These are phyloP conservation scores for Vanessa atalanta DNA, from an alignment of 1,140 invertebrate genomes.

Conservation along the genomic window DNA sequence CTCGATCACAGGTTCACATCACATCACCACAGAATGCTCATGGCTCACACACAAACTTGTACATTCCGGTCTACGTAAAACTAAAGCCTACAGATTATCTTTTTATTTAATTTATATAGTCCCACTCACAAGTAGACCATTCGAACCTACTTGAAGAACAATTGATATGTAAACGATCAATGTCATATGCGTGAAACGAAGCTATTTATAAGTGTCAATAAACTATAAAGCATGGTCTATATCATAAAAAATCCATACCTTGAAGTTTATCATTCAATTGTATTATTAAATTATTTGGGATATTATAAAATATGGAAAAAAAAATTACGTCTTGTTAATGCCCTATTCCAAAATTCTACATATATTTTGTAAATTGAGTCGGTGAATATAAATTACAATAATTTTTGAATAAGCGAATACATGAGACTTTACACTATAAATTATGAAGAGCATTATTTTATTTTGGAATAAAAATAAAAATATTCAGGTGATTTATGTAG, in stretches of 20 bases:
- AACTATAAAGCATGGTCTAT: conserved; percentile 18
- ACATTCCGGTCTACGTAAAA: conserved; percentile 53
- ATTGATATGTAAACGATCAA: not conserved
- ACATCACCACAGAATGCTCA: conserved; percentile 49
- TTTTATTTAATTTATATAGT: not conserved
- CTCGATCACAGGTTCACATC: conserved; percentile 63
- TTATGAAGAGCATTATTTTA: too few relatives aligned
- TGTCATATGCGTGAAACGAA: conserved; percentile 21
- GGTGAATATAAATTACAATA: too few relatives aligned
- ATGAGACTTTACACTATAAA: too few relatives aligned
- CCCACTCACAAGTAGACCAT: not conserved
- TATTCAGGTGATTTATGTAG: too few relatives aligned
- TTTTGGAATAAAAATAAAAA: too few relatives aligned
- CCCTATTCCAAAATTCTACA: too few relatives aligned
- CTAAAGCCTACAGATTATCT: not conserved
- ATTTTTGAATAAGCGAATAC: too few relatives aligned
- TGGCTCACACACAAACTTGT: conserved; percentile 58
- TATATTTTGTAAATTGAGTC: too few relatives aligned
- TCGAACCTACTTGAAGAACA: not conserved
- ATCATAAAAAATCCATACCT: not conserved
- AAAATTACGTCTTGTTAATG: too few relatives aligned
- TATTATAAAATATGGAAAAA: too few relatives aligned
- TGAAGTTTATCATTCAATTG: not conserved
- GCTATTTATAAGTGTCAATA: conserved; percentile 21
- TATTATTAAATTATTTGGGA: not conserved